Conservation (phyloP, 1,140 invertebrate species). For the Drosophila repleta region DNA sequence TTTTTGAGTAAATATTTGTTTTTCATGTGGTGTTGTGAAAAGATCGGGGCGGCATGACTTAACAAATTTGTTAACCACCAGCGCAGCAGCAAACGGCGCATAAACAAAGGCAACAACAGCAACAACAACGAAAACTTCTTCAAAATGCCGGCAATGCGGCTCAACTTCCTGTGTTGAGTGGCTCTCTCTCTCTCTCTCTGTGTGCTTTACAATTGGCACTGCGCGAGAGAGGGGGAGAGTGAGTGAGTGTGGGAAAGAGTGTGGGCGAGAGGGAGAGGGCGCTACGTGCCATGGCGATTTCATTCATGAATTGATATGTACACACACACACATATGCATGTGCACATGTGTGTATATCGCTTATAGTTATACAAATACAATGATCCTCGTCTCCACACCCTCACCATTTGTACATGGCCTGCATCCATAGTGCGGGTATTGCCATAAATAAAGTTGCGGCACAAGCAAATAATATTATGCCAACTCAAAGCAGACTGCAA, state of each 20-base stretch:
- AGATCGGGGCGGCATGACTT: slow-evolving; percentile 59
- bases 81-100: slow-evolving; percentile 24
- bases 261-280: not conserved
- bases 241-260: not conserved
- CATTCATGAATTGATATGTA: slow-evolving; percentile 78
- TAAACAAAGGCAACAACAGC: slow-evolving; percentile 10
- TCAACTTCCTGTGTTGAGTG: slow-evolving; percentile 74
- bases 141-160: slow-evolving; percentile 77
- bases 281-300: slow-evolving; percentile 46
- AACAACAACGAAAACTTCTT: slow-evolving; percentile 58
- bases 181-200: slow-evolving; percentile 52
- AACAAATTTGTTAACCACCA: slow-evolving; percentile 54
- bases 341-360: slow-evolving; percentile 24
- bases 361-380: slow-evolving; percentile 67
- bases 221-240: slow-evolving; percentile 2
- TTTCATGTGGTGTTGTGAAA: slow-evolving; percentile 77
- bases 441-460: slow-evolving; percentile 67
- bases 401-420: slow-evolving; percentile 60
- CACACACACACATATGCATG: slow-evolving; percentile 20
- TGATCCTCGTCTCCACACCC: slow-evolving; percentile 32
- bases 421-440: slow-evolving; percentile 77
- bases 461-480: slow-evolving; percentile 22
- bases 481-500: not conserved
- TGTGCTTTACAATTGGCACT: slow-evolving; percentile 74
- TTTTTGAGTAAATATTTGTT: slow-evolving; percentile 55